A percentile compares a stretch with the other conserved stretches of the same genome.
Conservation (phyloP, 2,888 invertebrate genomes). For the Nycteola revayana region DNA sequence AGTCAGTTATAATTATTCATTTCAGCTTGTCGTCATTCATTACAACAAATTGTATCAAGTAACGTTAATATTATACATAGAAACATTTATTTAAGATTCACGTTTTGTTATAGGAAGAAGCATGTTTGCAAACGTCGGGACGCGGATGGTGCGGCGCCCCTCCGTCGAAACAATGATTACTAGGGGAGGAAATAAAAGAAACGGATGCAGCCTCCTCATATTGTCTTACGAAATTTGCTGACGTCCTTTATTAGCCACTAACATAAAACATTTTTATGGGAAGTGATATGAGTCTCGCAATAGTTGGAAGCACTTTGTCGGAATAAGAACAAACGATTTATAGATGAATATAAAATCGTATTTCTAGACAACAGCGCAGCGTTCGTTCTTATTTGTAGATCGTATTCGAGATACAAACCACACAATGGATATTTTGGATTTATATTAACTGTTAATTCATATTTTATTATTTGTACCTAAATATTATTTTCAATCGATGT, state of each 20-base stretch:
- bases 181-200: conserved; percentile 69
- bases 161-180: conserved; percentile 68
- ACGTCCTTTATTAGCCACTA: conserved; percentile 81
- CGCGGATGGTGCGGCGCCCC: too few species aligned
- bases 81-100: neutral
- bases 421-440: too few species aligned
- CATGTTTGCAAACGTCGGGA: conserved; percentile 44
- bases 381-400: too few species aligned
- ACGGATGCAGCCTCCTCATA: conserved; percentile 73
- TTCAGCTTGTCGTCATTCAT: too few species aligned
- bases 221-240: conserved; percentile 81
- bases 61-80: too few species aligned
- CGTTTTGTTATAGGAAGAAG: conserved; percentile 40
- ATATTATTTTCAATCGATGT: too few species aligned
- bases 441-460: too few species aligned
- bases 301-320: conserved; percentile 60
- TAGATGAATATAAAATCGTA: conserved; percentile 69
- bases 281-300: conserved; percentile 68
- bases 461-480: too few species aligned
- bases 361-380: conserved; percentile 43
- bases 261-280: conserved; percentile 82
- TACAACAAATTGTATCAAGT: too few species aligned
- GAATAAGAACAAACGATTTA: conserved; percentile 72
- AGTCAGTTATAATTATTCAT: too few species aligned
- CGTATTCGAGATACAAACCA: too few species aligned